Evolutionary conservation across 2,888 invertebrate genomes (phyloP).

Genomic region (Agonum fuliginosum): DNA sequence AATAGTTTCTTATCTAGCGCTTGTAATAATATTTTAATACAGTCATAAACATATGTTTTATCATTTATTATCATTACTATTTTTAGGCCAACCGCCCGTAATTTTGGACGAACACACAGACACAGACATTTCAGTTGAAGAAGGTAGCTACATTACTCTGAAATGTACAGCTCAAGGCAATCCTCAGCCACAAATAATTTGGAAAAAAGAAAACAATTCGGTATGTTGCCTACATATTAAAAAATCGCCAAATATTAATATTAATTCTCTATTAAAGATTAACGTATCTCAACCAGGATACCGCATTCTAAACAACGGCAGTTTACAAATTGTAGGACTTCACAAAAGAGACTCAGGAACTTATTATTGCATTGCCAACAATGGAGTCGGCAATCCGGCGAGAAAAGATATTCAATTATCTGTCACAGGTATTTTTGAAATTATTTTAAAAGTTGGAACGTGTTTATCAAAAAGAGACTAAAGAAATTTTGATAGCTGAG

Average conservation of each 20-base stretch:
- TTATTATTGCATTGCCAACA: slow-evolving; percentile 90
- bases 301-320: slow-evolving; percentile 82
- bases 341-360: slow-evolving; percentile 88
- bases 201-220: slow-evolving; percentile 83
- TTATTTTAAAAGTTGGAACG: too few species aligned
- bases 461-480: too few species aligned
- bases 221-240: slow-evolving; percentile 76
- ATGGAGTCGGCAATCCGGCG: slow-evolving; percentile 82
- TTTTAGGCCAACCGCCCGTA: slow-evolving; percentile 69
- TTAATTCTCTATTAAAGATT: too few species aligned
- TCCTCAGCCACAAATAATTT: slow-evolving; percentile 85
- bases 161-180: slow-evolving; percentile 85
- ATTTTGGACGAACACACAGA: slow-evolving; percentile 72
- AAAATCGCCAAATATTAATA: too few species aligned
- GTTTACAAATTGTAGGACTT: slow-evolving; percentile 88
- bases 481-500: too few species aligned
- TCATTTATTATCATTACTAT: too few species aligned
- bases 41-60: not conserved
- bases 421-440: slow-evolving; percentile 79
- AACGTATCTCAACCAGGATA: slow-evolving; percentile 83
- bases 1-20: too few species aligned
- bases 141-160: slow-evolving; percentile 84
- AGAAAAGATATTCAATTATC: slow-evolving; percentile 81
- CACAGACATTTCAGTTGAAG: slow-evolving; percentile 79
- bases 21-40: too few species aligned